phyloP scores from a whole-genome alignment of 1,140 invertebrate genomes.

The Harpegnathos saltator region DNA sequence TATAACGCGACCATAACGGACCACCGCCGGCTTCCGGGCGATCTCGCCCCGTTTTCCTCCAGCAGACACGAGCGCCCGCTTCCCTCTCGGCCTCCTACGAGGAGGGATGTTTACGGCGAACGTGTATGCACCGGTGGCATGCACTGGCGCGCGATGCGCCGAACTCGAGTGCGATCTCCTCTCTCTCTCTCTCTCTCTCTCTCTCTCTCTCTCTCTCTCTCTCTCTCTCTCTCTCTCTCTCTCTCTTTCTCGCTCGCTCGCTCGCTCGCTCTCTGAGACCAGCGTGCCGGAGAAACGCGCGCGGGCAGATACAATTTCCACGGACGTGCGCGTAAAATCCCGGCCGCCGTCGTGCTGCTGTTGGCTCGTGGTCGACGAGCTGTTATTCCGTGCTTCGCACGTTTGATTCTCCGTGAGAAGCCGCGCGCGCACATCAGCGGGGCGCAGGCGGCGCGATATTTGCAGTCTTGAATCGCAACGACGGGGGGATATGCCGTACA shows the following conservation, averaged over 20 bases:
- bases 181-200: neutral
- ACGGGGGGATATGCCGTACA: neutral
- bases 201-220: neutral
- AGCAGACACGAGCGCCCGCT: slow-evolving; percentile 39
- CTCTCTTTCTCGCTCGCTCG: neutral
- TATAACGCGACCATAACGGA: slow-evolving; percentile 55
- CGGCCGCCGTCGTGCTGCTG: slow-evolving; percentile 23
- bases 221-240: neutral
- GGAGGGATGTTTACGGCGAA: slow-evolving; percentile 58
- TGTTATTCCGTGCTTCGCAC: slow-evolving; percentile 55
- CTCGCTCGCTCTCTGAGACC: slow-evolving; percentile 46
- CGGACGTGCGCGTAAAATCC: slow-evolving; percentile 48
- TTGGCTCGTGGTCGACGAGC: slow-evolving; percentile 35
- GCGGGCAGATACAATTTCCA: slow-evolving; percentile 56
- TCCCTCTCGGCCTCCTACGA: slow-evolving; percentile 41
- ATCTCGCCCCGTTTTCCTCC: slow-evolving; percentile 63
- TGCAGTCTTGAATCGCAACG: neutral
- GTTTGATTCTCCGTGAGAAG: slow-evolving; percentile 35
- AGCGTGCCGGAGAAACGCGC: slow-evolving; percentile 37
- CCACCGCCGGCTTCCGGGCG: slow-evolving; percentile 59
- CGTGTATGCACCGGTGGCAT: slow-evolving; percentile 28
- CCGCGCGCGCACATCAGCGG: neutral
- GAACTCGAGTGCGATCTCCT: slow-evolving; percentile 49
- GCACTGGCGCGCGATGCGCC: slow-evolving; percentile 9
- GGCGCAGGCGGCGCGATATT: slow-evolving; percentile 6